These are phyloP conservation scores for Halocynthia roretzi DNA, from an alignment of 23 tunicate species.

Conservation along the genomic window DNA sequence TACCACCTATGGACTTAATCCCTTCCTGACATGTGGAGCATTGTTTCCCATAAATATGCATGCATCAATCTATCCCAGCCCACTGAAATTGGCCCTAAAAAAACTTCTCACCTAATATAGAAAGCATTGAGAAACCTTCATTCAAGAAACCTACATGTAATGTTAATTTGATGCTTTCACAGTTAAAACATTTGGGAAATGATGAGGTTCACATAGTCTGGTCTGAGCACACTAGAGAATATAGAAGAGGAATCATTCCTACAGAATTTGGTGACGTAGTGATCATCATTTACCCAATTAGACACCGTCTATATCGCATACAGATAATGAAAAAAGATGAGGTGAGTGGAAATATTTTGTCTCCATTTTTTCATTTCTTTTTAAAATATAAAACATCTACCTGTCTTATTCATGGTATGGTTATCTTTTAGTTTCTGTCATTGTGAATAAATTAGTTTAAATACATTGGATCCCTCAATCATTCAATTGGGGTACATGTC, in stretches of 20 bases:
- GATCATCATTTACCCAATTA: constrained; percentile 85
- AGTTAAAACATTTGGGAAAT: constrained; percentile 91
- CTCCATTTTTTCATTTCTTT: neutral
- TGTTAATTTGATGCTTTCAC: neutral
- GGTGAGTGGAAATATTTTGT: constrained; percentile 5
- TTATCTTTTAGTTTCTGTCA: no score
- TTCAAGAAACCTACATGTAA: no score
- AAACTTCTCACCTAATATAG: no score
- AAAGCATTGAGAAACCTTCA: no score
- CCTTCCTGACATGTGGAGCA: no score
- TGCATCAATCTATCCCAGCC: no score
- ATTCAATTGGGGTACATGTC: neutral
- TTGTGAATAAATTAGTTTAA: no score
- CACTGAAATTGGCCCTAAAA: no score
- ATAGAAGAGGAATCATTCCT: constrained; percentile 82
- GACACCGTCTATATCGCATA: constrained; percentile 58
- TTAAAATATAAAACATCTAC: neutral
- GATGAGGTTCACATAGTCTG: constrained; percentile 97
- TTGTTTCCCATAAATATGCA: no score
- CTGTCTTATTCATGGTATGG: no score
- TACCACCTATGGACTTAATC: no score
- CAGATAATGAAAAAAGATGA: constrained; percentile 82
- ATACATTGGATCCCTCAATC: neutral
- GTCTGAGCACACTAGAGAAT: constrained; percentile 89
- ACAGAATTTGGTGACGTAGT: constrained; percentile 95